phyloP scores from a whole-genome alignment of 2,888 invertebrate species.

The Torymus tubicola region DNA sequence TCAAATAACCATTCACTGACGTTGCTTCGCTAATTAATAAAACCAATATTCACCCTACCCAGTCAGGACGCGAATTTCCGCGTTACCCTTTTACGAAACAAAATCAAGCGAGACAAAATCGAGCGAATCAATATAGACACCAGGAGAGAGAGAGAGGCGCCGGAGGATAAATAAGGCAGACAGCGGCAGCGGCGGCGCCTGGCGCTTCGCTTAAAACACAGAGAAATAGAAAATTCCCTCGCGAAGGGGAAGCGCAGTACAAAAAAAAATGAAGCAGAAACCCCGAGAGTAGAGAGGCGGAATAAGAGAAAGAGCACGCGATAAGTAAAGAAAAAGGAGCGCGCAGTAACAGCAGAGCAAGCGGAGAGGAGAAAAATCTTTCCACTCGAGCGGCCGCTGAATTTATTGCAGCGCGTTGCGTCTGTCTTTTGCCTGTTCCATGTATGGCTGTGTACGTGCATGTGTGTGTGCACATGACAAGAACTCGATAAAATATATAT shows the following conservation, averaged over 20 bases:
- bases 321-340: constrained; percentile 26
- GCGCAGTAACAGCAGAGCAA: background rate
- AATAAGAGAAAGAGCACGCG: background rate
- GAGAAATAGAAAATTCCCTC: background rate
- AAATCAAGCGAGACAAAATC: too few relatives aligned
- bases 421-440: constrained; percentile 52
- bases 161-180: too few relatives aligned
- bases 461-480: constrained; percentile 67
- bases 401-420: constrained; percentile 61
- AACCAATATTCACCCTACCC: too few relatives aligned
- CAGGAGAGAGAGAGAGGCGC: too few relatives aligned
- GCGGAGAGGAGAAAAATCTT: constrained; percentile 56
- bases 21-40: too few relatives aligned
- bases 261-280: background rate
- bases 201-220: constrained; percentile 1
- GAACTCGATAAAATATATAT: constrained; percentile 69
- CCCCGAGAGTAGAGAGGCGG: constrained; percentile 1
- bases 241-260: background rate
- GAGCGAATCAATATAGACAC: too few relatives aligned
- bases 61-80: too few relatives aligned
- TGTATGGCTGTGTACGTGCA: too few relatives aligned
- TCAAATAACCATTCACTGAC: too few relatives aligned
- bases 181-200: background rate
- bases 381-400: constrained; percentile 59
- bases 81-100: too few relatives aligned